Conservation (phyloP, 2,797 vertebrate genomes). For the Artibeus jamaicensis region DNA sequence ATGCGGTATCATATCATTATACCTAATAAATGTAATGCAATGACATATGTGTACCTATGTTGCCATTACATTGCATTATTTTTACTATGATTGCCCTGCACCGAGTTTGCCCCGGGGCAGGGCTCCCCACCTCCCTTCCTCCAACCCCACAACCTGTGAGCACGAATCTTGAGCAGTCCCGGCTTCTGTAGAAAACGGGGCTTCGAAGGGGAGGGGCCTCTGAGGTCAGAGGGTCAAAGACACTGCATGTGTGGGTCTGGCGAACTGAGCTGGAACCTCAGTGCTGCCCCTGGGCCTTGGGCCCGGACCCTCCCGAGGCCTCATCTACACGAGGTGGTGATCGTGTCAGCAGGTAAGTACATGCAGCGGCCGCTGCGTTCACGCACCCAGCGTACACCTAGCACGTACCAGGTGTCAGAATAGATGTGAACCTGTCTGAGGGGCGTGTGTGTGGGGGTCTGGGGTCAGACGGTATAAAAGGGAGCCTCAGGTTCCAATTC, state of each 20-base stretch:
- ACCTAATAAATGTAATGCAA: background rate
- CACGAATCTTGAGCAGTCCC: background rate
- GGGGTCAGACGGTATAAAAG: rapidly evolving
- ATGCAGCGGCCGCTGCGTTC: rapidly evolving
- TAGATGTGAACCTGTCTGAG: background rate
- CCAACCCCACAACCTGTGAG: background rate
- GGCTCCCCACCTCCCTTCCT: rapidly evolving
- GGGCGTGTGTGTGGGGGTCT: rapidly evolving
- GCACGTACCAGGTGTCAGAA: rapidly evolving
- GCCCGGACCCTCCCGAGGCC: background rate
- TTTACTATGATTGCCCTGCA: background rate
- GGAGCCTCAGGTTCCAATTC: background rate
- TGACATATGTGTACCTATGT: background rate
- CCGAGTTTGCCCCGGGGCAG: background rate
- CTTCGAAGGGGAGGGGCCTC: rapidly evolving
- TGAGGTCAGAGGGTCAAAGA: rapidly evolving
- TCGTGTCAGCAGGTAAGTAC: background rate
- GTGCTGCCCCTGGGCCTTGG: background rate
- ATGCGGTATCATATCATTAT: background rate
- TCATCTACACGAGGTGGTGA: rapidly evolving
- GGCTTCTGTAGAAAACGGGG: background rate
- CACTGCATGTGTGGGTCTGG: rapidly evolving
- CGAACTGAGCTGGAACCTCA: rapidly evolving
- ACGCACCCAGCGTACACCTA: rapidly evolving
- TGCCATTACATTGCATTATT: too few relatives aligned